These are phyloP conservation scores for Megaptera novaeangliae DNA, from an alignment of 2,113 vertebrate species.

Conservation along the genomic window DNA sequence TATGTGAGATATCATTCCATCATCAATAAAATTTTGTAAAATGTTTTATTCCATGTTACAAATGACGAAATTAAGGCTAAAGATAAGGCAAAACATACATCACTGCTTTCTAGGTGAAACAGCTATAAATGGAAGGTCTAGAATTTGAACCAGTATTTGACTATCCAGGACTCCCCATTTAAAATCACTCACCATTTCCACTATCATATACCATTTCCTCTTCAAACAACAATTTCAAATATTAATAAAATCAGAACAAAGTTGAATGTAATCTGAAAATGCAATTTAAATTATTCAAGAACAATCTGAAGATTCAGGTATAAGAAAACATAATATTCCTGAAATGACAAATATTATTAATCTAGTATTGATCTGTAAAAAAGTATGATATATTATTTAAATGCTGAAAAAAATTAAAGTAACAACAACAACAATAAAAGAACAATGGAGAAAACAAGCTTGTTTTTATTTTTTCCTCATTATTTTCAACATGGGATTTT, in stretches of 20 bases:
- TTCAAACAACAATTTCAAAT: neutral
- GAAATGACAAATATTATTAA: neutral
- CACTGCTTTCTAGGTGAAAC: neutral
- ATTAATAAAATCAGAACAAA: neutral
- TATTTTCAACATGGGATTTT: too few species aligned
- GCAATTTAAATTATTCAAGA: neutral
- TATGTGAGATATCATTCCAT: neutral
- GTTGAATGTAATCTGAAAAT: neutral
- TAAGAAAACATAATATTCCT: neutral
- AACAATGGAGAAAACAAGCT: too few species aligned
- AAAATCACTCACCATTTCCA: neutral
- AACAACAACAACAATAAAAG: neutral
- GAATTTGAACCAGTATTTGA: neutral
- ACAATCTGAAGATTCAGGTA: neutral
- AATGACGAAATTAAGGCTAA: conserved; percentile 36
- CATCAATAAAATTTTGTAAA: conserved; percentile 26
- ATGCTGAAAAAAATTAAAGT: neutral
- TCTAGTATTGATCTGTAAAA: neutral
- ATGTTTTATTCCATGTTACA: conserved; percentile 71
- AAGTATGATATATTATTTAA: neutral
- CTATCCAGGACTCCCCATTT: neutral
- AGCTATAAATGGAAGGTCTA: neutral
- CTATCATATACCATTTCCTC: neutral
- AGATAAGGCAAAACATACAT: neutral
- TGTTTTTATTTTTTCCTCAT: too few species aligned